Percentiles rank a stretch among this genome's conserved stretches.
phyloP scores from a whole-genome alignment of 2,113 vertebrate genomes.

The Notarius quadriscutis region DNA sequence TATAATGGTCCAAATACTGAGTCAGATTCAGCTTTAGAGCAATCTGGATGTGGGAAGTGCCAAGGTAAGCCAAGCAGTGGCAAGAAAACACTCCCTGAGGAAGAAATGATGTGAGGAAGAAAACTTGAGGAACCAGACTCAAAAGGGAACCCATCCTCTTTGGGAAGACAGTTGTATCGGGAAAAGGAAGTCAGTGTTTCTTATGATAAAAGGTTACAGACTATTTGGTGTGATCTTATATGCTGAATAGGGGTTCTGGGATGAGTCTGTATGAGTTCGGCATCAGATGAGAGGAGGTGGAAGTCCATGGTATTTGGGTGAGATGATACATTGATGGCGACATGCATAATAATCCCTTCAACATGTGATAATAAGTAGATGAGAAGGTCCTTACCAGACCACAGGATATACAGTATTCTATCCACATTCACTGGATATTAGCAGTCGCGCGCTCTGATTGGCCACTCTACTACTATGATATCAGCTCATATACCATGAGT shows the following conservation, averaged over 20 bases:
- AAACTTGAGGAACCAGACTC: background rate
- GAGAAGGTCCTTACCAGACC: constrained; percentile 3
- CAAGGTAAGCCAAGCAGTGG: background rate
- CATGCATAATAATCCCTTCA: constrained; percentile 13
- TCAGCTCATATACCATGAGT: too few species aligned
- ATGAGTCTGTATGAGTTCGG: background rate
- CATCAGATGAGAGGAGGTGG: background rate
- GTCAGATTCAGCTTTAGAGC: background rate
- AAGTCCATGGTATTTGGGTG: background rate
- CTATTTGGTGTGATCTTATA: background rate
- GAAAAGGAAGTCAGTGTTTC: background rate
- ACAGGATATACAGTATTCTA: background rate
- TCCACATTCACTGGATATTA: too few species aligned
- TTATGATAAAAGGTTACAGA: background rate
- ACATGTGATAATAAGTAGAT: constrained; percentile 53
- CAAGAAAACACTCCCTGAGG: background rate
- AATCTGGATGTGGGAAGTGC: background rate
- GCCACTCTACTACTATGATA: too few species aligned
- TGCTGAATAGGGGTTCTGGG: background rate
- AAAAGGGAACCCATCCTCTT: background rate
- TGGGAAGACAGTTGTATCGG: background rate
- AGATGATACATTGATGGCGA: background rate
- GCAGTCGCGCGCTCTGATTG: too few species aligned
- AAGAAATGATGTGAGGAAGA: background rate
- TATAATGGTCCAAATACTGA: background rate